Evolutionary conservation across 2,113 vertebrate genomes (phyloP), one percentile per base, ranked within the genome.

Genomic region (Anarrhichthys ocellatus): DNA sequence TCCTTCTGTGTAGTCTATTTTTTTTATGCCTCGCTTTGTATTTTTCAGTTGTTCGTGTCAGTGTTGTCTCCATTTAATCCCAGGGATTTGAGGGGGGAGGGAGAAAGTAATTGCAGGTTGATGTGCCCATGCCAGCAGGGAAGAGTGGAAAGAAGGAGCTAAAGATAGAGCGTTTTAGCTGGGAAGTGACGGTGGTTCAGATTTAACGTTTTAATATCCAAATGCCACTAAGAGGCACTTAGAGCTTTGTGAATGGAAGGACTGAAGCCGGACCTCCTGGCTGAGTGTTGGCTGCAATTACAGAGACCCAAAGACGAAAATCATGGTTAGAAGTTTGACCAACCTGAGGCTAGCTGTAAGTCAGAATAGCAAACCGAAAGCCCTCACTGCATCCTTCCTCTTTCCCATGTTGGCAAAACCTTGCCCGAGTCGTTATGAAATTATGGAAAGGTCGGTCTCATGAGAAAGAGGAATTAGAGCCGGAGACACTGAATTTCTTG

Each of bases 151-250:
- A 83, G 63, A 78, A 77, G 68, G 40, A 81, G 66, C 90, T 94
- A 94, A 95, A 93, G 84, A 94, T 94, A 93, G 88, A 80, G 72
- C 59, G 62, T 78, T 86, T 86, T 68, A 86, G 81, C 85, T 78
- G 83, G 88, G 89, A 92, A 90, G 89, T 93, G 78, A 91, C 65
- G 65, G 79, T 81, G 82, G 77, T 80, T 83, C 73, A 89, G 84
- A 92, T 94, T 88, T 86, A 92, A 90, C 81, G 34, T 91, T 95
- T 94, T 94, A 94, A 93, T 95, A 95, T 94, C 89, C 87, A 56
- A 90, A 88, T 34, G 81, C 93, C 94, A 95, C 94, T 95, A 94
- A 95, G 76, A 93, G 92, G 89, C 90, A 91, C 81, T 89, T 93
- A 18, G 34, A 91, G 85, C 81, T 93, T 91, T 88, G 92, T 92